These are phyloP conservation scores for Etheostoma nigrum DNA, from an alignment of 2,797 vertebrate species.

Conservation along the genomic window DNA sequence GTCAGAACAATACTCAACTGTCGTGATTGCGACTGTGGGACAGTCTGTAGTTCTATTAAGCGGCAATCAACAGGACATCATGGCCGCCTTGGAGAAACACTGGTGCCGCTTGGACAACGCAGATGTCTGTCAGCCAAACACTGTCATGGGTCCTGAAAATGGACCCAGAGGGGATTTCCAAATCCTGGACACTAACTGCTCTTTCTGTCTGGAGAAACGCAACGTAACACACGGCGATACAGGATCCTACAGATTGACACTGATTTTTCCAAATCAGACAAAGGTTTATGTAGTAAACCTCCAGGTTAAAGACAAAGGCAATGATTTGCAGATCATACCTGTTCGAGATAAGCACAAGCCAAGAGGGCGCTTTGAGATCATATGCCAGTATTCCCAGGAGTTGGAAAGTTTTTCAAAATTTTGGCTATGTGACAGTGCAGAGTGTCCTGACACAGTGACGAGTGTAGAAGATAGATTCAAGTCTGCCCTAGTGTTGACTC, in stretches of 20 bases:
- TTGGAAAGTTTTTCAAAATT: slow-evolving; percentile 6
- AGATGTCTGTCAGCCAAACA: slow-evolving; percentile 1
- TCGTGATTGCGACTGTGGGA: slow-evolving; percentile 11
- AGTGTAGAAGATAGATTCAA: slow-evolving; percentile 17
- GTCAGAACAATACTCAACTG: slow-evolving; percentile 2
- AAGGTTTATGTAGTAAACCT: slow-evolving; percentile 1
- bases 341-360: neutral
- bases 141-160: neutral
- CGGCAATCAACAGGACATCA: neutral
- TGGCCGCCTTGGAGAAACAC: neutral
- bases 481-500: slow-evolving; percentile 2
- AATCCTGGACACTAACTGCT: neutral
- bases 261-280: neutral
- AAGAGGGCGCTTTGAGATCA: neutral
- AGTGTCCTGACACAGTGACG: slow-evolving; percentile 6
- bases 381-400: slow-evolving; percentile 8
- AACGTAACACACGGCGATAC: neutral
- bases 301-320: neutral
- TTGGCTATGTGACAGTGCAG: neutral
- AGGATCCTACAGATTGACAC: slow-evolving; percentile 13
- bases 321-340: neutral
- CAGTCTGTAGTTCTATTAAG: neutral
- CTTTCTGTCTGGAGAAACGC: slow-evolving; percentile 15
- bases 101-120: slow-evolving; percentile 7
- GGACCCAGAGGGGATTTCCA: neutral